Percentiles rank a stretch among this genome's conserved stretches.
These are phyloP conservation scores for Incurvaria masculella DNA, from an alignment of 2,888 invertebrate species.

Conservation along the genomic window DNA sequence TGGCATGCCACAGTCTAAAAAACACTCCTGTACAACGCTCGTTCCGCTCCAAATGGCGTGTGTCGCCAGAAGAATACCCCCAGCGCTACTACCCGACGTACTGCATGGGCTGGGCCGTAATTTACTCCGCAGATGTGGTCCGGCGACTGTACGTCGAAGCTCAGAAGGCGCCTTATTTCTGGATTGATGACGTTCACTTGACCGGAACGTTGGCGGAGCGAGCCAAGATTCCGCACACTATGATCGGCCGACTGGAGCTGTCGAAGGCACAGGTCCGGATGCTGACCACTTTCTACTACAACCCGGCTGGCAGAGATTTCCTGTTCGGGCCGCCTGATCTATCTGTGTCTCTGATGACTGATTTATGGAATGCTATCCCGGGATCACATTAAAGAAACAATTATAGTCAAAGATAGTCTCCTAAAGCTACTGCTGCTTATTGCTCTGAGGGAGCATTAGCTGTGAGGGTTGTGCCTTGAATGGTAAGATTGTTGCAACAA, in stretches of 20 bases:
- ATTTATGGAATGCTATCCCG: conserved; percentile 49
- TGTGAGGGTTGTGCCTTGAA: too few species aligned
- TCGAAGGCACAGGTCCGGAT: conserved; percentile 23
- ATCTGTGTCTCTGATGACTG: conserved; percentile 37
- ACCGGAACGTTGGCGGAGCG: conserved; percentile 61
- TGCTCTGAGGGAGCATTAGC: too few species aligned
- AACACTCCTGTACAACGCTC: conserved; percentile 56
- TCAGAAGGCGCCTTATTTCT: conserved; percentile 60
- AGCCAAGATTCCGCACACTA: conserved; percentile 54
- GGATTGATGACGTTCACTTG: conserved; percentile 72
- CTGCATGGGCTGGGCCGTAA: conserved; percentile 66
- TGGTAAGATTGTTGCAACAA: too few species aligned
- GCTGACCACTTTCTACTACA: conserved; percentile 23
- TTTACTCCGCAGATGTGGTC: conserved; percentile 57
- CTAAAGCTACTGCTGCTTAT: too few species aligned
- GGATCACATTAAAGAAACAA: too few species aligned
- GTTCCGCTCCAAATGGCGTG: conserved; percentile 74
- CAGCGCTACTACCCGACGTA: conserved; percentile 66
- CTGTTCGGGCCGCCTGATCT: conserved; percentile 56
- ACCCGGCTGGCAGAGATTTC: conserved; percentile 33
- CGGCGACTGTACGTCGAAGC: conserved; percentile 52
- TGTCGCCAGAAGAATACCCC: conserved; percentile 64
- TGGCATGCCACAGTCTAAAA: conserved; percentile 60
- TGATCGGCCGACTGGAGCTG: conserved; percentile 42
- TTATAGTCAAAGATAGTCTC: too few species aligned